Base-by-base conservation (phyloP, 2,113 vertebrate genomes). In the Maylandia zebra region DNA sequence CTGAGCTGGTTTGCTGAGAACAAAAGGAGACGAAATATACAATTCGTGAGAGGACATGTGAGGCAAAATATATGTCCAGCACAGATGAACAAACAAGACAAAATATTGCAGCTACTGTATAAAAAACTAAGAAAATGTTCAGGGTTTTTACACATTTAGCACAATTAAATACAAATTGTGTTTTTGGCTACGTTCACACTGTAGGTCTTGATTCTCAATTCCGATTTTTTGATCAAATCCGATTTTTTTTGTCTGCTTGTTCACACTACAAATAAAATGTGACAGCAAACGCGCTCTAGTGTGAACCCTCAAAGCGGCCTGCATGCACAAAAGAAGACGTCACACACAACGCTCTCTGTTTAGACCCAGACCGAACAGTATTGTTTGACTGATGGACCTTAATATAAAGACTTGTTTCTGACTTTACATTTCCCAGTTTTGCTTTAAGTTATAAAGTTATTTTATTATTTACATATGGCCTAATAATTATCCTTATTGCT, bases 1-100 rank as follows among this genome's bases (percentile, higher is more conserved):
- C 98, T 1, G 97, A 91, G 32, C 94, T 95, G 14, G 96, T 97
- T 53, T 97, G 97, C 98, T 99, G 93, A 71, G 80, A 41, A 82
- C 5, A 88, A 90, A 9, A 0, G 4, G 38, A 93, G 84, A 6
- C 10, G 69, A 34, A 11, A 69, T n/a, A 64, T n/a, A 80, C 34
- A 83, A 83, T 10, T 80, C 0, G 41, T 22, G 24, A 43, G 64
- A 82, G 52, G 1, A 61, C 52, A 85, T 32, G 24, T 64, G 0
- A 10, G 11, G 11, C 56, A 84, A 85, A 87, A 87, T 69, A 30
- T 14, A 36, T 30, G 32, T 10, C 10, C 4, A 59, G 66, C 24
- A 84, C n/a, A 81, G 27, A 80, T 53, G 32, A 66, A 8, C 32
- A 36, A 66, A 66, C 41, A 41, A 69, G 53, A 80, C 3, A 27